Percentiles rank a stretch among this genome's conserved stretches.
phyloP scores from a whole-genome alignment of 53 echinoderm and acorn worm genomes.

The Arbacia lixula region DNA sequence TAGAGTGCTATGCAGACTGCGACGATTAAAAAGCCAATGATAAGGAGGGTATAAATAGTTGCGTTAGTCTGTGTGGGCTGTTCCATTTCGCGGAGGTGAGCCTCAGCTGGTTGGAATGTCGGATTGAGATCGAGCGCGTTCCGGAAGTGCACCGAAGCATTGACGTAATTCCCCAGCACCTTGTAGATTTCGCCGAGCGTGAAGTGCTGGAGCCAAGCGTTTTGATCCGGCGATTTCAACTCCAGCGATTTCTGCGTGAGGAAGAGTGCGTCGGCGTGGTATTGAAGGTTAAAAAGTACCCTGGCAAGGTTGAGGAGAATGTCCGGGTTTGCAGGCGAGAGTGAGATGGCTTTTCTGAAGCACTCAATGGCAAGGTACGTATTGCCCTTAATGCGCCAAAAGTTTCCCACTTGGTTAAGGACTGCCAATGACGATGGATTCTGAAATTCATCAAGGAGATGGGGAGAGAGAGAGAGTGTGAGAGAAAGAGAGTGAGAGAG shows the following conservation, averaged over 20 bases:
- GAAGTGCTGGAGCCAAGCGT: constrained; percentile 97
- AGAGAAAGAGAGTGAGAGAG: too few species aligned
- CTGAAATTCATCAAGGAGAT: constrained; percentile 44
- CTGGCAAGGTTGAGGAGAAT: constrained; percentile 93
- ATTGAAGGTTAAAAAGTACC: constrained; percentile 92
- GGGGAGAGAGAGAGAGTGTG: too few species aligned
- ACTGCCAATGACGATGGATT: constrained; percentile 87
- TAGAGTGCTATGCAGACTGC: constrained; percentile 83
- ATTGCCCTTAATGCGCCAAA: constrained; percentile 94
- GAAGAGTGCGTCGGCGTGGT: constrained; percentile 76
- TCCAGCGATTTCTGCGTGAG: constrained; percentile 85
- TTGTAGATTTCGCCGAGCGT: constrained; percentile 93
- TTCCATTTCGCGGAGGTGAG: constrained; percentile 87
- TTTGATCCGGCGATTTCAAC: constrained; percentile 85
- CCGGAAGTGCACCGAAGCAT: constrained; percentile 83
- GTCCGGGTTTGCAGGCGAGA: constrained; percentile 90
- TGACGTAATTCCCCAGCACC: constrained; percentile 74
- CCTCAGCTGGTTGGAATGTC: constrained; percentile 91
- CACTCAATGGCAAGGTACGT: constrained; percentile 94
- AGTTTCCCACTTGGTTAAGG: constrained; percentile 98
- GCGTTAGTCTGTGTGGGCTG: constrained; percentile 71
- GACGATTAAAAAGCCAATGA: constrained; percentile 84
- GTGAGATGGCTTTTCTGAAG: constrained; percentile 87
- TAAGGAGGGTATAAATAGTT: constrained; percentile 87
- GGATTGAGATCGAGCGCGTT: constrained; percentile 92